Percentiles rank a stretch among this genome's conserved stretches.
Conservation (phyloP, 2,888 invertebrate genomes). For the Rhimphoctona megacephalus region DNA sequence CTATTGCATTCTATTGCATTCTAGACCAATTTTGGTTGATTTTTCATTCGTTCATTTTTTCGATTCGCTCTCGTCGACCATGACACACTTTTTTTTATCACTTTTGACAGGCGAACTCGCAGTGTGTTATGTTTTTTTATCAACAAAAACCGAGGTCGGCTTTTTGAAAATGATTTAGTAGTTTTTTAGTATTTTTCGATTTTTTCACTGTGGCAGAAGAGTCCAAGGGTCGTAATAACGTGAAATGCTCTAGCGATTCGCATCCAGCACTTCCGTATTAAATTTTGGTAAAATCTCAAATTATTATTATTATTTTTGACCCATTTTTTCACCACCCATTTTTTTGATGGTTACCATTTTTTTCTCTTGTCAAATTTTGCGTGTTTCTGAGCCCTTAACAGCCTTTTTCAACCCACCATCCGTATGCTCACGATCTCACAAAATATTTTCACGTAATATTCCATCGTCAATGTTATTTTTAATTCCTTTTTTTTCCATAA, state of each 20-base stretch:
- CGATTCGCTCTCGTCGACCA: background rate
- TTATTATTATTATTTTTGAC: background rate
- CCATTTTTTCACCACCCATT: conserved; percentile 32
- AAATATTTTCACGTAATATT: background rate
- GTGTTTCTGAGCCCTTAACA: background rate
- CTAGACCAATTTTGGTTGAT: background rate
- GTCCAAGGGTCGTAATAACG: conserved; percentile 25
- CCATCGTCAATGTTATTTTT: background rate
- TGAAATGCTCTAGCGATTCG: conserved; percentile 58
- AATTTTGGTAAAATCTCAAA: conserved; percentile 32
- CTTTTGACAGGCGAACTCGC: background rate
- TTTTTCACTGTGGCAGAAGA: conserved; percentile 3
- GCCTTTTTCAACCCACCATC: background rate
- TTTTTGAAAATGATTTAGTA: background rate
- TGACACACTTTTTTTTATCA: conserved; percentile 4
- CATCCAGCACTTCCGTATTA: conserved; percentile 64
- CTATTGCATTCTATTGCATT: background rate
- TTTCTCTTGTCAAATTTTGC: background rate
- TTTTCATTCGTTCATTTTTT: background rate
- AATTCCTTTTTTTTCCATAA: conserved; percentile 23
- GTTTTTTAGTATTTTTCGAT: conserved; percentile 4
- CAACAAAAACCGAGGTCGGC: background rate
- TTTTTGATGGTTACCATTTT: background rate
- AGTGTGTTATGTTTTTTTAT: background rate
- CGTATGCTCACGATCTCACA: background rate